Base-by-base conservation (phyloP, 1,140 invertebrate genomes). In the Trigoniulus corallinus region DNA sequence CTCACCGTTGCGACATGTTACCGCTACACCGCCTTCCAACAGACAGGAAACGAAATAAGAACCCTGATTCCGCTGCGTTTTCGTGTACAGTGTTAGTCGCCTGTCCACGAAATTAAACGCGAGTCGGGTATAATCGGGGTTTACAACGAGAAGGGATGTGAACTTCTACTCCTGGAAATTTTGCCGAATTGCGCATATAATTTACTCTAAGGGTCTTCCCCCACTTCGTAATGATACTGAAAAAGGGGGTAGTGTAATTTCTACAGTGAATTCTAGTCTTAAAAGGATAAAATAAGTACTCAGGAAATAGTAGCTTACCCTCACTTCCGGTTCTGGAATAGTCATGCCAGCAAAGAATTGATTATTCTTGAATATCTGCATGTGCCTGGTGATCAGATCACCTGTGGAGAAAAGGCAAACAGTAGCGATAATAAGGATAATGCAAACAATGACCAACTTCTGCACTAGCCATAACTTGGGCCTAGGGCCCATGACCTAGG, bases 281-380 rank as follows among this genome's bases (percentile, higher is more conserved):
- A 7, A 21, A 47, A 47, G 26, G 47, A 20, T 20, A 21, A 39
- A 47, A 49, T 25, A 54, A 39, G 22, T 50, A 39, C 4, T 58
- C 48, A 53, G 7, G 10, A 47, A 7, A 47, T 4, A 10, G 7
- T 21, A 15, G 22, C 61, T 60, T 56, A 71, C 68, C 51, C 65
- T 58, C 34, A 70, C 62, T n/a, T 87, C 72, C 4, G 79, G 80
- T 52, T 91, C 87, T 0, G 93, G 93, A 56, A 92, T 83, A 0
- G 75, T 82, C 56, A 88, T 77, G n/a, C 95, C 87, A 63, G 84
- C 79, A 62, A 89, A 98, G 66, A 96, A 98, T 58, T 93, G 84
- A 61, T 98, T 98, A 56, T 81, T 82, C 54, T 84, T 85, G 65
- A 98, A 98, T 58, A 94, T 91, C 54, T 87, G 79, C 77, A 97